Percentiles rank a stretch among this genome's conserved stretches.
These are phyloP conservation scores for Pemphigus obesinymphae DNA, from an alignment of 1,140 invertebrate species.

Conservation along the genomic window DNA sequence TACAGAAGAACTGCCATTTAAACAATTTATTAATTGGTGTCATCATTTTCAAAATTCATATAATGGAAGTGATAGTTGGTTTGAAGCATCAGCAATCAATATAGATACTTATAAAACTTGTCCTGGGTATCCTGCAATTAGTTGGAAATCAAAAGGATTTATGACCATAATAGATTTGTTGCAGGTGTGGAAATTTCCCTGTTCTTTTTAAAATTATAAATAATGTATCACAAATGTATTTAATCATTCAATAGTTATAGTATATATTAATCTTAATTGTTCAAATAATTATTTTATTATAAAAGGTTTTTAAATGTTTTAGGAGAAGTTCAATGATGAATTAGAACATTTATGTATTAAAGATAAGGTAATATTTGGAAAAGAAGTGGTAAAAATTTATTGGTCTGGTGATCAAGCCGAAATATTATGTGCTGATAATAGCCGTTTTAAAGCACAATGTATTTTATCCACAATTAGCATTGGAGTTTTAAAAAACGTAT, in stretches of 20 bases:
- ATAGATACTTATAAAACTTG: constrained; percentile 57
- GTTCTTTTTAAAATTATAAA: not conserved
- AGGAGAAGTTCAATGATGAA: constrained; percentile 34
- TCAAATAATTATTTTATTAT: not conserved
- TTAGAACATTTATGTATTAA: not conserved
- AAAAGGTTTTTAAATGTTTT: constrained; percentile 7
- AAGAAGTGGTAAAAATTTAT: constrained; percentile 54
- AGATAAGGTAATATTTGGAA: constrained; percentile 52
- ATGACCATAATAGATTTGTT: constrained; percentile 58
- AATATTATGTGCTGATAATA: constrained; percentile 58
- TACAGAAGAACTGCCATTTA: constrained; percentile 7
- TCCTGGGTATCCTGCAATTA: constrained; percentile 56
- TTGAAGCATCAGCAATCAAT: constrained; percentile 57
- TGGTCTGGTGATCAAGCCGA: constrained; percentile 49
- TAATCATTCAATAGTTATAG: not conserved
- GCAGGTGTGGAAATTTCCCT: constrained; percentile 51
- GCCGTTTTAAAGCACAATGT: constrained; percentile 58
- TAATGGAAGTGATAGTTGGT: constrained; percentile 59
- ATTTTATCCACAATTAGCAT: constrained; percentile 65
- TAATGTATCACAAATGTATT: not conserved
- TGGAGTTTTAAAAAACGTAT: constrained; percentile 62
- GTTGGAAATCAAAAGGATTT: constrained; percentile 62
- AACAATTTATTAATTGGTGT: constrained; percentile 48
- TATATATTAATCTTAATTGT: not conserved
- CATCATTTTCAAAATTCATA: constrained; percentile 50